Base-by-base conservation (phyloP, 2,888 invertebrate genomes). In the Spisula subtruncata region DNA sequence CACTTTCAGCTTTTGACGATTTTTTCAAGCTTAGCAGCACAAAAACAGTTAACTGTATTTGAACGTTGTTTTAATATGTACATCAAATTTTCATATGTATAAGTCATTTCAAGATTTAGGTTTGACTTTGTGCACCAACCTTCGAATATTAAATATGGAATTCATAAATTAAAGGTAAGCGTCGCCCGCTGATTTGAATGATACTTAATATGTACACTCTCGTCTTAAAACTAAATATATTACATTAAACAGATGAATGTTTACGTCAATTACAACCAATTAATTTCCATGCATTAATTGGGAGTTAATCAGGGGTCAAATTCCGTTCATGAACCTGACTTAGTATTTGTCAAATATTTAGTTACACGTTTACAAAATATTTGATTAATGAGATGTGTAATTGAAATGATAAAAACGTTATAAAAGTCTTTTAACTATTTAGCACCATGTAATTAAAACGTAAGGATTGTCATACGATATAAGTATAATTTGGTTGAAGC, bases 311-410 rank as follows among this genome's bases (percentile, higher is more conserved):
- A 1, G 25, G 25, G 75, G 14, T 75, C 75, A 75, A 75, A 32
- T 35, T 32, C 75, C 75, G 75, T 75, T 75, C 75, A 75, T 75
- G 75, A 75, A 75, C 75, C 35, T 35, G 25, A 35, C 35, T 75
- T 75, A 16, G 60, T 66, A 66, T 66, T 66, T 79, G 79, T 79
- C 18, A 35, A 79, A 79, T 79, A 79, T 79, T 41, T 79, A 35
- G 20, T 41, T 79, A 79, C 46, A 46, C 35, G 32, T 79, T 41
- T 79, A 35, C 12, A 18, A 16, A 32, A 32, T 0, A 14, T 41
- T 18, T 29, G 32, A 35, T 29, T 32, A 35, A 66, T n/a, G 6
- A 60, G 60, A 66, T 25, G 25, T 66, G 10, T 66, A 66, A 66
- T 66, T 66, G 25, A 66, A 66, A 4, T 66, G 60, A 66, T n/a